Base-by-base conservation (phyloP, 2,888 invertebrate genomes). In the Harpalus rufipes region DNA sequence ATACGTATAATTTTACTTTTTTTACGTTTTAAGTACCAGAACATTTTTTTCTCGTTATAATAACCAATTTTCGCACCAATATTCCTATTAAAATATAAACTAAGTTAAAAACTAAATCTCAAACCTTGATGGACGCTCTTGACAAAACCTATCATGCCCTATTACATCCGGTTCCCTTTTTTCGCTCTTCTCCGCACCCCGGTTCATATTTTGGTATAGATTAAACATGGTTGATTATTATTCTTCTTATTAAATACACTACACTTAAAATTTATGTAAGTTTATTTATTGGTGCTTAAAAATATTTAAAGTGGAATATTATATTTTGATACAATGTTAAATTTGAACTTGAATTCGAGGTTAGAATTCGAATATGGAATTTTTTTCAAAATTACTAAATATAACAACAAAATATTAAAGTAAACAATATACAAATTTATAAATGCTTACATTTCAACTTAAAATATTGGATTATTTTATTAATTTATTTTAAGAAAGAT, bases 101-200 rank as follows among this genome's bases (percentile, higher is more conserved):
- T 88, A 88, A 41, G 6, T 25, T 14, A 68, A 68, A 68, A 14
- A 14, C 1, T 68, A 25, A 68, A 68, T 39, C 14, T 39, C 68
- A 89, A 92, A 91, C 88, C 92, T 91, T 14, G 92, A 90, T 0
- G 94, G 92, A 0, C 95, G 91, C 85, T 95, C 94, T 89, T 95
- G 95, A 88, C 95, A 96, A 89, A 96, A 96, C 87, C 96, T 92
- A 88, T 96, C 96, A 88, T 96, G 96, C 0, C 96, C 96, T 7
- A 96, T 96, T 1, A 95, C 94, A 88, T 94, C 94, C 0, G 92
- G 90, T 87, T 91, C 93, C 86, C 91, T 93, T 87, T 89, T 91
- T 32, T 92, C 93, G 87, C 92, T 94, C 88, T 89, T 91, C 0
- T 92, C 92, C 1, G 32, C 68, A 25, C 92, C 93, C 81, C 93